Evolutionary conservation across 2,888 invertebrate genomes (phyloP).

Genomic region (Hydrotaea diabolus): DNA sequence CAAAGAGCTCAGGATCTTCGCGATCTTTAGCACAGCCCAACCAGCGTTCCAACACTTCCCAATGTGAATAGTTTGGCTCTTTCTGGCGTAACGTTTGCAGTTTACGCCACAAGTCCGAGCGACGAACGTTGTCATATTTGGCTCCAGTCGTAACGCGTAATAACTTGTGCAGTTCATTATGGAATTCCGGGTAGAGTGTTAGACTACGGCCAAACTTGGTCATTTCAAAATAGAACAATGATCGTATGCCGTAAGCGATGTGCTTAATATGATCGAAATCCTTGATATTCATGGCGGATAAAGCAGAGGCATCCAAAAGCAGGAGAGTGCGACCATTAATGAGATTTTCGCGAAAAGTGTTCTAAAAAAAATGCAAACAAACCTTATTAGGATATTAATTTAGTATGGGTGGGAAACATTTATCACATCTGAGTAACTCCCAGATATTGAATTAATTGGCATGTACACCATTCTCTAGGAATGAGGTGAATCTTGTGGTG

Average conservation of each 20-base stretch:
- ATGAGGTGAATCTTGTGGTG: no score
- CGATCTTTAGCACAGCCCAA: slow-evolving; percentile 64
- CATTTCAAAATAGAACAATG: slow-evolving; percentile 81
- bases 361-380: slow-evolving; percentile 69
- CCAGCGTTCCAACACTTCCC: slow-evolving; percentile 80
- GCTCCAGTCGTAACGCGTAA: slow-evolving; percentile 82
- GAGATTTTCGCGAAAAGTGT: slow-evolving; percentile 81
- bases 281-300: slow-evolving; percentile 81
- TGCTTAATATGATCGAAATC: slow-evolving; percentile 81
- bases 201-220: slow-evolving; percentile 80
- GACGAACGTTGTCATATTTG: slow-evolving; percentile 81
- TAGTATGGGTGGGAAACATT: no score
- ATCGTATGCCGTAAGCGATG: slow-evolving; percentile 78
- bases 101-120: slow-evolving; percentile 82
- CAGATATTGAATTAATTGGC: no score
- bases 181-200: slow-evolving; percentile 81
- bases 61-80: slow-evolving; percentile 81
- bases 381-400: no score
- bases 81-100: slow-evolving; percentile 82
- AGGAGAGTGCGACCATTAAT: slow-evolving; percentile 81
- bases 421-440: no score
- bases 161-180: slow-evolving; percentile 82
- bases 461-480: no score
- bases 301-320: slow-evolving; percentile 81
- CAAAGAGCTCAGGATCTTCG: slow-evolving; percentile 71